Evolutionary conservation across 2,888 invertebrate species (phyloP), one percentile per base, ranked within the genome.

Genomic region (Erpobdella octoculata): DNA sequence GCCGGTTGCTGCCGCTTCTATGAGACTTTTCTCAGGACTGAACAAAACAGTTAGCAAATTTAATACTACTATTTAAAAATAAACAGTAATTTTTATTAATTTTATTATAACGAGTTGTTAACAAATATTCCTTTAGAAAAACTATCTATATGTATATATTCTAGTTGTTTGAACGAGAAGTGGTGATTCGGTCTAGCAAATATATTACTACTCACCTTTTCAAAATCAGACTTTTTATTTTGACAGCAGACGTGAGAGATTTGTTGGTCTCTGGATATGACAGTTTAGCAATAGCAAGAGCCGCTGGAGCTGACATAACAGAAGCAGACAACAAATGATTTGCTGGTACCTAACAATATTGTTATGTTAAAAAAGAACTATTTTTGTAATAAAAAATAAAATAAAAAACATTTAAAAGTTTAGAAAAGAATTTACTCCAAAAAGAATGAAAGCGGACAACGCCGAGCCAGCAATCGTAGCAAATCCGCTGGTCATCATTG

Each of bases 221-320:
- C 36, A 73, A 71, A n/a, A 71, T 41, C 61, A 76, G 72, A 15
- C 66, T 25, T 8, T 59, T 35, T 15, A 75, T 37, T 33, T 73
- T 68, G 2, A 71, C 64, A 1, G 58, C 70, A 8, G 64, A 72
- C 4, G 74, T 75, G 35, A 72, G 74, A 6, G 74, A 71, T 62
- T 73, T 71, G 41, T 75, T 36, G 5, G 76, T 75, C 58, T 77
- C 77, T 12, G 77, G 77, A 48, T 74, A 77, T 53, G 61, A 72
- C 18, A 77, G 74, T 59, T 77, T 77, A 35, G 77, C 74, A 67
- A 77, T 73, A 78, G 91, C 91, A 36, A 96, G 83, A 0, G 93
- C 90, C 0, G 92, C 92, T 0, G 95, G 95, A 0, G 95, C 94
- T 0, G 93, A 91, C 94, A 96, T 94, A 0, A 96, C 89, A 73